Evolutionary conservation across 2,888 invertebrate genomes (phyloP), one percentile per base, ranked within the genome.

Genomic region (Dryococelus australis): DNA sequence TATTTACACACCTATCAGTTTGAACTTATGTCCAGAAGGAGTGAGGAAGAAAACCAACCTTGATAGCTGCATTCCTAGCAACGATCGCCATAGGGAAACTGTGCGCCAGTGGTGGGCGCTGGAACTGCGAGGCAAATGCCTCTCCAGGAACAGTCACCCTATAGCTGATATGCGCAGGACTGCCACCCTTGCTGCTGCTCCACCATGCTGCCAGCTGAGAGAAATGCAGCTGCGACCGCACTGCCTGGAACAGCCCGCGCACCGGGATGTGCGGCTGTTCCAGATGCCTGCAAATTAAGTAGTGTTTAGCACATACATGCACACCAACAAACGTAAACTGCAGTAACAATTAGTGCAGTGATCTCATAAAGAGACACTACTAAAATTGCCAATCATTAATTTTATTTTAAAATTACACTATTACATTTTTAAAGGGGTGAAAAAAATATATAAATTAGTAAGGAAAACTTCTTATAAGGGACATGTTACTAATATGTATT

Each of bases 151-250:
- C 95, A 89, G 94, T 94, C 87, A 96, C 93, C 93, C 95, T 95
- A 93, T 96, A 96, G 89, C 95, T 94, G 89, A 96, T 93, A 86
- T 92, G 91, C 47, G 91, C 90, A 8, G 93, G 93, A 35, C 91
- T 90, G 65, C 90, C 90, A 84, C 93, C 93, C 87, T 91, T 91
- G 85, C 92, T 91, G 86, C 92, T 91, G 88, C 92, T 93, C 90
- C 96, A 95, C 99, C 99, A 99, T 87, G 99, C 98, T 86, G 98
- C 97, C 90, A 99, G 95, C 94, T 99, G 99, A 9, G 99, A 99
- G 94, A 99, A 99, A 93, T 98, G 98, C 88, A 99, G 94, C 92
- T 98, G 98, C 10, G 99, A 99, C 89, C 98, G 95, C 85, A 99
- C 96, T 86, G 99, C 99, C 93, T 97, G 98, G 91, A 98, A 95